Percentiles rank a stretch among this genome's conserved stretches.
phyloP scores from a whole-genome alignment of 2,113 vertebrate genomes.

The Anoplopoma fimbria region DNA sequence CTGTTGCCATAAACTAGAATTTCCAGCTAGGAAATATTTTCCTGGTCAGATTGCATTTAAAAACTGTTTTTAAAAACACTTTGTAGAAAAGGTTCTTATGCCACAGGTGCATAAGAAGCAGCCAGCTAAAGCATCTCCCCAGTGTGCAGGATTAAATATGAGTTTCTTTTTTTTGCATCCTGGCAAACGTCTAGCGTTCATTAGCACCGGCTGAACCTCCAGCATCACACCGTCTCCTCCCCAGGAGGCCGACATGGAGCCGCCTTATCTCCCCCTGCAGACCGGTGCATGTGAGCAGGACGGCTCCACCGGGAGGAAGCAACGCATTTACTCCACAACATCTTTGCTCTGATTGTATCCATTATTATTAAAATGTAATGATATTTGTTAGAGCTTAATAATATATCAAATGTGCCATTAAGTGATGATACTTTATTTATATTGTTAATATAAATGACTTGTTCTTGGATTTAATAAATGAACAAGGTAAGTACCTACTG shows the following conservation, averaged over 20 bases:
- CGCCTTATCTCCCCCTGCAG: conserved; percentile 58
- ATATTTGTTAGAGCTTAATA: background rate
- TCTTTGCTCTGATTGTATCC: too few species aligned
- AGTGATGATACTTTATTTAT: too few species aligned
- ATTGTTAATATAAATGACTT: background rate
- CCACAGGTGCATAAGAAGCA: background rate
- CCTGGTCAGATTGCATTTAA: background rate
- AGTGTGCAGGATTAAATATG: conserved; percentile 29
- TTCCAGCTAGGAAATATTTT: conserved; percentile 1
- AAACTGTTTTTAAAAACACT: background rate
- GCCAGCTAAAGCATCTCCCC: background rate
- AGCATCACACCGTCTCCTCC: conserved; percentile 23
- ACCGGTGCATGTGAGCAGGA: conserved; percentile 13
- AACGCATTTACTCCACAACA: conserved; percentile 9
- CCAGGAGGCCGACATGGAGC: conserved; percentile 35
- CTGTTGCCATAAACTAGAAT: background rate
- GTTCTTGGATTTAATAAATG: background rate
- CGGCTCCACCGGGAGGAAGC: conserved; percentile 9
- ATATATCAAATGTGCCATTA: background rate
- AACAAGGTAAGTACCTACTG: too few species aligned
- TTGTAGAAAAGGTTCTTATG: background rate
- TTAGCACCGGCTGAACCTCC: conserved; percentile 45
- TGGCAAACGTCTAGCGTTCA: conserved; percentile 32
- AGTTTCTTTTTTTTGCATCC: conserved; percentile 22
- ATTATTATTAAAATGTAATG: too few species aligned